Base-by-base conservation (phyloP, 92 coral and sea anemone species). In the Phenganax stokvisi region DNA sequence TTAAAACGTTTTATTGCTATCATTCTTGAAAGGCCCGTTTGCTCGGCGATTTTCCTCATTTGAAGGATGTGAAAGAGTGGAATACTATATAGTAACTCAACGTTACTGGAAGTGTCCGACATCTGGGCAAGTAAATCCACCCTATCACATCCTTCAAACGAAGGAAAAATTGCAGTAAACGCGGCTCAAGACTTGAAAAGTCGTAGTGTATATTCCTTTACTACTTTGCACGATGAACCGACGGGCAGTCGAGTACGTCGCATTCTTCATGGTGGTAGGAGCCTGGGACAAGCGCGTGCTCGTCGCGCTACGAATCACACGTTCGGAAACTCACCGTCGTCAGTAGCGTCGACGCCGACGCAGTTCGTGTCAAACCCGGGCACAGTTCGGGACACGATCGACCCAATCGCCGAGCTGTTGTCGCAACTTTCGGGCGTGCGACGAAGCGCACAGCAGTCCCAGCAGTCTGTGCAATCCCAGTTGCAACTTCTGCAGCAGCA, bases 371-470 rank as follows among this genome's bases (percentile, higher is more conserved):
- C 98, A 8, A 87, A 91, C 58, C 77, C 92, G 80, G 85, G 92
- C 54, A 87, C 90, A 57, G 88, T 82, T 79, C 86, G 97, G 52
- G 98, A 93, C 83, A 93, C 94, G 79, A 93, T 93, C 97, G 98
- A 93, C 69, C 98, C 98, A 30, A 91, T 93, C 81, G 98, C 98
- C 3, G 98, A 93, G 83, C 90, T 93, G 28, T 61, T 93, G 57
- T 93, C 98, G 67, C 98, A 93, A 86, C 83, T 93, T 51, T 93
- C 98, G 61, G 98, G 98, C 28, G 98, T 93, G 5, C 97, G 98
- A 11, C 90, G 98, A 29, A 93, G 92, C 17, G 98, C 98, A 5
- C 88, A 85, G 27, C 87, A 85, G 58, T 81, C 87, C 53, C 97
- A 93, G 83, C 98, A 93, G 75, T 90, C 98, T 31, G 96, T 93